These are phyloP conservation scores for Pygmarrhopalites habei DNA, from an alignment of 1,140 invertebrate genomes.

Conservation along the genomic window DNA sequence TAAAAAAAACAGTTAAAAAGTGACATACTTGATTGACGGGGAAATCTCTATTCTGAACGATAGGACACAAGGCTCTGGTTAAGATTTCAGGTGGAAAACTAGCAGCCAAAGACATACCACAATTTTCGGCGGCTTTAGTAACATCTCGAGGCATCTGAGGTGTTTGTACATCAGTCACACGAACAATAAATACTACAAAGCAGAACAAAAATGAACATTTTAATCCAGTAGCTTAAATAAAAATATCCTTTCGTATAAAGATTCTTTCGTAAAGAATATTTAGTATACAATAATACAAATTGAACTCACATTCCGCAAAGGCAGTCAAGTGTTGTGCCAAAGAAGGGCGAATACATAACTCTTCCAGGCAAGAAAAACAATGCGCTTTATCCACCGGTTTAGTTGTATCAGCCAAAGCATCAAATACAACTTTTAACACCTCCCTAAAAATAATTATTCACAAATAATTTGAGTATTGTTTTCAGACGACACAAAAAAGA, in stretches of 20 bases:
- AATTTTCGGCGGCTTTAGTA: conserved; percentile 37
- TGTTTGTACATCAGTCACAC: conserved; percentile 37
- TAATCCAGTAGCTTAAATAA: too few relatives aligned
- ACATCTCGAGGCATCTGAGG: conserved; percentile 34
- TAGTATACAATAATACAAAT: too few relatives aligned
- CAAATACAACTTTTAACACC: conserved; percentile 36
- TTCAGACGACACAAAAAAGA: not conserved
- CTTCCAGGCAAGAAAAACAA: conserved; percentile 36
- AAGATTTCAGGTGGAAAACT: conserved; percentile 38
- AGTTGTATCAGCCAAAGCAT: conserved; percentile 28
- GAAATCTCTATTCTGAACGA: conserved; percentile 36
- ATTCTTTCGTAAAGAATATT: too few relatives aligned
- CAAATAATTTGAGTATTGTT: not conserved
- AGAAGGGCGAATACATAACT: conserved; percentile 28
- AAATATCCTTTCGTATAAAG: too few relatives aligned
- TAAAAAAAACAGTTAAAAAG: not conserved
- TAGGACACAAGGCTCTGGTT: conserved; percentile 35
- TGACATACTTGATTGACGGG: conserved; percentile 37
- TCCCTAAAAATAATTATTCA: conserved; percentile 23
- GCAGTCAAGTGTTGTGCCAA: conserved; percentile 26
- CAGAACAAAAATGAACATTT: too few relatives aligned
- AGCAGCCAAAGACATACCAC: conserved; percentile 34
- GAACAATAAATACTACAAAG: conserved; percentile 38
- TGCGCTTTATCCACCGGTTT: conserved; percentile 31
- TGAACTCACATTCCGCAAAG: conserved; percentile 36